Base-by-base conservation (phyloP, 30 jellyfish, hydroid and myxozoan species). In the Aurelia sp. region DNA sequence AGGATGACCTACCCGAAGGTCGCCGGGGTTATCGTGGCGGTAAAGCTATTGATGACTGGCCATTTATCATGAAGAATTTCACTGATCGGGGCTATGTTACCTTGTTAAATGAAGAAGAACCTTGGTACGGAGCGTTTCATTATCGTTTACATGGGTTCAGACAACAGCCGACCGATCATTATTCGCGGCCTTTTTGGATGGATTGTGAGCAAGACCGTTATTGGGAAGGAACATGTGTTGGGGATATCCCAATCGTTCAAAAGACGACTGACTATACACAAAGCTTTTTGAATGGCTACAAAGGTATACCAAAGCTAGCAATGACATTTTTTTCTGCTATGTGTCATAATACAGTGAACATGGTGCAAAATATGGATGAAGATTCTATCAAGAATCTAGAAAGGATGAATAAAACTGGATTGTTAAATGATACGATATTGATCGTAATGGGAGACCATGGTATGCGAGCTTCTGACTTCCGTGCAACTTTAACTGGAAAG, bases 121-220 rank as follows among this genome's bases (percentile, higher is more conserved):
- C 91, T 2, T 15, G 15, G 20, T 48, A 8, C 65, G 92, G 88
- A 13, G n/a, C 92, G 20, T 90, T 90, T 75, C 48, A 82, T 59
- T 90, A 73, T 59, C 91, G 96, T 52, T 64, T 90, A 81, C 72
- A 40, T 4, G 97, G 97, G 17, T 90, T 90, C 31, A 35, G 2
- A 0, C 35, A 63, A 6, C 91, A 60, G 13, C 97, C 97, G 11
- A 59, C 97, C 0, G 86, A 85, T 30, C 89, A 78, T 38, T 90
- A 90, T 57, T 27, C 81, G 15, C 86, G 97, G n/a, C 88, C 92
- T 8, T 90, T 59, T 75, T 90, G 91, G 91, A 41, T 79, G 21
- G 76, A 12, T 4, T 21, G 62, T 10, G 64, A 58, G 47, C 63
- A 24, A 1, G 64, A 27, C 18, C 31, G 11, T 15, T 8, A 24